These are phyloP conservation scores for Xanthorhoe designata DNA, from an alignment of 2,888 invertebrate species.

Conservation along the genomic window DNA sequence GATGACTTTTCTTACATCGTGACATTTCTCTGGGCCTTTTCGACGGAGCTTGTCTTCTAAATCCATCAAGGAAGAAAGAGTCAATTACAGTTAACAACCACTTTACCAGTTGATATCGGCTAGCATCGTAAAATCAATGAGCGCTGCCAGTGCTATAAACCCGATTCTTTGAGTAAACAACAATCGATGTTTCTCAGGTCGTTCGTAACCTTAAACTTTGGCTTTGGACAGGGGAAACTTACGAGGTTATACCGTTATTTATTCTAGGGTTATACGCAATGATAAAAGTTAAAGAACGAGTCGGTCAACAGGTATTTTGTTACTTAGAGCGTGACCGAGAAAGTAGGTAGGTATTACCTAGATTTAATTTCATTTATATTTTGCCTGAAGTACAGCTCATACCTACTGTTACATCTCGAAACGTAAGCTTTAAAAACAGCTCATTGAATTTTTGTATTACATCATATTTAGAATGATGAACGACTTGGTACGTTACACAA, in stretches of 20 bases:
- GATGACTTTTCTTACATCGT: slow-evolving; percentile 72
- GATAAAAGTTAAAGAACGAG: background rate
- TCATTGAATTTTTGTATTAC: background rate
- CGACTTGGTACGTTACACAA: slow-evolving; percentile 49
- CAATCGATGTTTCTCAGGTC: slow-evolving; percentile 9
- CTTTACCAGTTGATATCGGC: slow-evolving; percentile 37
- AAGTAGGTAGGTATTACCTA: too few relatives aligned
- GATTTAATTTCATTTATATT: too few relatives aligned
- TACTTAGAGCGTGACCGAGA: too few relatives aligned
- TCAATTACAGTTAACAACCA: slow-evolving; percentile 63
- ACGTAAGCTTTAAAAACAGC: background rate
- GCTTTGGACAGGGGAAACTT: slow-evolving; percentile 4
- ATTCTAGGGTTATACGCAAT: background rate
- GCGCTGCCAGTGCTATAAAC: slow-evolving; percentile 30
- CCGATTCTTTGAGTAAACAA: slow-evolving; percentile 23
- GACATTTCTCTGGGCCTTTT: slow-evolving; percentile 65
- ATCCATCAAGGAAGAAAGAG: slow-evolving; percentile 59
- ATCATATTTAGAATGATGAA: slow-evolving; percentile 54
- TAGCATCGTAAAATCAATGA: slow-evolving; percentile 29
- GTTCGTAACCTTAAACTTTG: slow-evolving; percentile 19
- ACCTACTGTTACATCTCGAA: too few relatives aligned
- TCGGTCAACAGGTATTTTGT: too few relatives aligned
- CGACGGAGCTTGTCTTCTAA: slow-evolving; percentile 55
- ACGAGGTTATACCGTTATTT: background rate
- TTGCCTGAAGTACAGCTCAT: too few relatives aligned